phyloP scores from a whole-genome alignment of 2,888 invertebrate species.

The Malthinus flaveolus region DNA sequence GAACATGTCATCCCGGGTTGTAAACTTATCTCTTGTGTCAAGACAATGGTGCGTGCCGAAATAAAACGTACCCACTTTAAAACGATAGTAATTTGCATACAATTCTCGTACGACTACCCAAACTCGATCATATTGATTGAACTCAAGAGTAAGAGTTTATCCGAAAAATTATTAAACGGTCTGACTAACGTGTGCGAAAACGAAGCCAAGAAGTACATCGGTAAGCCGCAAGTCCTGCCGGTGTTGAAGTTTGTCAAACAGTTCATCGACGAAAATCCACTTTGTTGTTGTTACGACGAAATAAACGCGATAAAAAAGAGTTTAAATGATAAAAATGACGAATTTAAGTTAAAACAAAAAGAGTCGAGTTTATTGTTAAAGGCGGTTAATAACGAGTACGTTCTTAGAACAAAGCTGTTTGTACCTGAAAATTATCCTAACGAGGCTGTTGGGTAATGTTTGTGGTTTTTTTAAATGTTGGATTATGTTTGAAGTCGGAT shows the following conservation, averaged over 20 bases:
- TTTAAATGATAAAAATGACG: slow-evolving; percentile 55
- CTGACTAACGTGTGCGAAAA: slow-evolving; percentile 65
- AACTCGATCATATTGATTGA: slow-evolving; percentile 63
- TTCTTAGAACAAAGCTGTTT: slow-evolving; percentile 60
- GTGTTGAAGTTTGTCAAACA: slow-evolving; percentile 64
- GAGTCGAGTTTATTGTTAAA: slow-evolving; percentile 62
- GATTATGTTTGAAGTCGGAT: too few species aligned
- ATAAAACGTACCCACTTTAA: slow-evolving; percentile 68
- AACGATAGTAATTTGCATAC: slow-evolving; percentile 65
- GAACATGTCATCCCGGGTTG: slow-evolving; percentile 64
- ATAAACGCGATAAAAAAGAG: slow-evolving; percentile 63
- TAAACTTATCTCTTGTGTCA: slow-evolving; percentile 67
- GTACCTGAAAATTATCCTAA: slow-evolving; percentile 70
- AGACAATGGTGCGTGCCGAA: slow-evolving; percentile 67
- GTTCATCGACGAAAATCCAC: slow-evolving; percentile 70
- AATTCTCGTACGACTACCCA: slow-evolving; percentile 70
- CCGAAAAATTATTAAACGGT: slow-evolving; percentile 64
- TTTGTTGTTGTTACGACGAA: slow-evolving; percentile 74
- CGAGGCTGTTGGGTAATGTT: slow-evolving; percentile 55
- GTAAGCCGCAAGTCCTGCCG: slow-evolving; percentile 64
- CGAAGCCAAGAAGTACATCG: slow-evolving; percentile 61
- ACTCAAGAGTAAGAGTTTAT: slow-evolving; percentile 70
- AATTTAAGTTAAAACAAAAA: slow-evolving; percentile 70
- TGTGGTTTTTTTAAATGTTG: background rate
- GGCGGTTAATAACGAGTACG: slow-evolving; percentile 63